Evolutionary conservation across 2,888 invertebrate species (phyloP), one percentile per base, ranked within the genome.

Genomic region (Leucophenga montana): DNA sequence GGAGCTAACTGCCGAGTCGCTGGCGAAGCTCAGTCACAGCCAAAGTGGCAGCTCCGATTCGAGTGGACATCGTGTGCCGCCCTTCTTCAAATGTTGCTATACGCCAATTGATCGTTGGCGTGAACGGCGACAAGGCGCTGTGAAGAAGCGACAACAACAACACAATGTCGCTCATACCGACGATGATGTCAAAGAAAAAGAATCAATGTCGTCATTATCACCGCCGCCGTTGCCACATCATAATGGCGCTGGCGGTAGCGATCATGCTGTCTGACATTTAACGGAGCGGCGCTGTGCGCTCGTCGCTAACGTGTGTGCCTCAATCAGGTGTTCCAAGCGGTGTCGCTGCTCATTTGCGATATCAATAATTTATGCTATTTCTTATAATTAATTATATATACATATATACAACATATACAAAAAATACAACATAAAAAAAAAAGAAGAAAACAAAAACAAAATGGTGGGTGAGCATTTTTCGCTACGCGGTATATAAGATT

Each of bases 71-170:
- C 84, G 85, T 65, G 79, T 80, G 67, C 79, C 87, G 59, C 87
- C 88, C 39, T 85, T 88, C 77, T 88, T 88, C 73, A 87, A 88
- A 73, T 88, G 88, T 80, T 88, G 88, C 75, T 88, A 88, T 65
- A 88, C 88, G 75, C 89, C 88, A 22, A 81, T 88, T 70, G 88
- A 88, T 83, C 87, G 88, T 59, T 88, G 88, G 88, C 86, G 88
- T 69, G 66, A 71, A 50, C 20, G 74, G 59, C 14, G 70, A 53
- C 31, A 64, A 33, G 18, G 22, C n/a, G 61, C 68, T 31, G 44
- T 53, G 33, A 62, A 61, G 62, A 39, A 44, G 75, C 79, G 72
- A n/a, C n/a, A n/a, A n/a, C n/a, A n/a, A n/a, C n/a, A n/a, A n/a
- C n/a, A n/a, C n/a, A n/a, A n/a, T n/a, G n/a, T n/a, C n/a, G n/a